Evolutionary conservation across 2,797 vertebrate species (phyloP), one percentile per base, ranked within the genome.

Genomic region (Phrynocephalus forsythii): DNA sequence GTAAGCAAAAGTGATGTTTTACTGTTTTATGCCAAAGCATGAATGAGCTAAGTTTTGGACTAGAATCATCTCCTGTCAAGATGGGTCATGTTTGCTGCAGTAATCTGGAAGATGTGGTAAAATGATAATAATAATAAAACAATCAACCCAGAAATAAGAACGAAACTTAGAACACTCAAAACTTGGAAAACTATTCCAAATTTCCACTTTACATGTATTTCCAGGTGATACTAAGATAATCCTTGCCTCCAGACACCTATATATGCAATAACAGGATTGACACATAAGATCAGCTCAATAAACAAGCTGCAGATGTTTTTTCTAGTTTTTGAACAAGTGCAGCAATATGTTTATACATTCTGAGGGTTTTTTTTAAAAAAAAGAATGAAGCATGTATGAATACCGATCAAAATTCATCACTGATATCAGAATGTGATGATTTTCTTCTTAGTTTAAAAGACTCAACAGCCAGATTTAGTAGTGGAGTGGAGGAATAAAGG

Each of bases 391-490:
- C 6, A 73, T 83, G 24, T 10, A 22, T 60, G 44, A 33, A 81
- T 80, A 75, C 44, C 15, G 48, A 60, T 50, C 87, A 86, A 75
- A 85, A 72, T n/a, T 93, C 72, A 38, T 50, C 38, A 28, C 30
- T 30, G 13, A 81, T 7, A 4, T 48, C 56, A 79, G 68, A 79
- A 18, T 56, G 30, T 66, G 18, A 20, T n/a, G 82, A 81, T 87
- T 91, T 56, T 83, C 56, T 86, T 76, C 56, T 86, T 76, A 76
- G 84, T 78, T n/a, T 83, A 87, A 50, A 75, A 52, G 24, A 20
- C 83, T 52, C 88, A 90, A 84, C 38, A 1, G 69, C 10, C 22
- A 38, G n/a, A 60, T 4, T 6, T 83, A 68, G 26, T 18, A 38
- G 5, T 44, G 20, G 71, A 6, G 22, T 20, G 33, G 10, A 73